Evolutionary conservation across 2,888 invertebrate genomes (phyloP), one percentile per base, ranked within the genome.

Genomic region (Melitaea athalia): DNA sequence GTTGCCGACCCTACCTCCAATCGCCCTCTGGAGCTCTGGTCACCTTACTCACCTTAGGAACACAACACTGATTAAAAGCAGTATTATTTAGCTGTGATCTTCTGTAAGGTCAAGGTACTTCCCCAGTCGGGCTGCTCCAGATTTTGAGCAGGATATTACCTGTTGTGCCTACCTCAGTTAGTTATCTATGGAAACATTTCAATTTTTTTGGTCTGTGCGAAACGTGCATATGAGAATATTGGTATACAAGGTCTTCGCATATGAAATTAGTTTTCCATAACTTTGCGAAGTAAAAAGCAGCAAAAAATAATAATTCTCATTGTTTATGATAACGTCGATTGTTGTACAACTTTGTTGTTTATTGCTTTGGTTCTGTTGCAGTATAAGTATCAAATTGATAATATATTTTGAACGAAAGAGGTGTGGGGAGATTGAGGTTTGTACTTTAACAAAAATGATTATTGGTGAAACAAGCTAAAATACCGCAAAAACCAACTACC

Each of bases 291-390:
- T 69, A 76, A 79, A 24, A 79, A 74, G 72, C 72, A 73, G 74
- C 74, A 68, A 77, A 72, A 76, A 78, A 78, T 78, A 71, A 76
- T 79, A 78, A 80, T 82, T 79, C 82, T 82, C 83, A 81, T 83
- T 83, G 79, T 75, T 80, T 74, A 76, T 76, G 76, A 77, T 78
- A 81, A 83, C 45, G 52, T 53, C 52, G 8, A 38, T 38, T 38
- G 60, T 60, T 59, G 59, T 12, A 33, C 33, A n/a, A 14, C 53
- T 55, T 33, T 33, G 7, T 60, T 66, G 85, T 76, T 75, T 75
- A 75, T 74, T 75, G 73, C 63, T 75, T 73, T 81, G 81, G 81
- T 81, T 77, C 71, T 76, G 78, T 77, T 83, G 1, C 24, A 24
- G 24, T 24, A 24, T 24, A 24, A 24, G 24, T 24, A 24, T 24